Evolutionary conservation across 2,113 vertebrate genomes (phyloP).

Genomic region (Panurus biarmicus): DNA sequence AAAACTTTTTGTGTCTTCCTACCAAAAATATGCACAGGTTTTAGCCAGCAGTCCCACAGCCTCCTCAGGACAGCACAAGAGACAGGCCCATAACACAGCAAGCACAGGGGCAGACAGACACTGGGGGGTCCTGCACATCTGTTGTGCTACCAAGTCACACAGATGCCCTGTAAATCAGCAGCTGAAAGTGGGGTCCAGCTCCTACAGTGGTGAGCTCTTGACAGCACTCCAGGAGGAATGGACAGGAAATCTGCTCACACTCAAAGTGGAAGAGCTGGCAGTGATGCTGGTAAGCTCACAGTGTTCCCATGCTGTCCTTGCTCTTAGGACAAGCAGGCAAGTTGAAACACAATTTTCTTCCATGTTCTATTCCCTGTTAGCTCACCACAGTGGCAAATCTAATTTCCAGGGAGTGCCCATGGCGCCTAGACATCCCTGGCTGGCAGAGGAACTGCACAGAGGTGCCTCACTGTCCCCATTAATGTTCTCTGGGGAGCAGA

Average conservation of each 20-base stretch:
- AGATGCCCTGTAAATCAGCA: background rate
- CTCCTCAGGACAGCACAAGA: background rate
- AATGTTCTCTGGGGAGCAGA: background rate
- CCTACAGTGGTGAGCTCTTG: background rate
- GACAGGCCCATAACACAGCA: background rate
- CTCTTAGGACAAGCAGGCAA: background rate
- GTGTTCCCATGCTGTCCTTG: background rate
- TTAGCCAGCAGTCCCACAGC: background rate
- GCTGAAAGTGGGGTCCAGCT: background rate
- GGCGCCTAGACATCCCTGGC: background rate
- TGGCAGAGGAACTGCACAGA: background rate
- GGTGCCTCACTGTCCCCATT: background rate
- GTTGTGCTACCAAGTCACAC: background rate
- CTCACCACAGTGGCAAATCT: background rate
- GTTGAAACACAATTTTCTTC: background rate
- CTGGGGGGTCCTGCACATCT: background rate
- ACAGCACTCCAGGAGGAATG: background rate
- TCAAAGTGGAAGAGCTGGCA: background rate
- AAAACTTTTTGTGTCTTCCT: background rate
- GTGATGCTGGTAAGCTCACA: background rate
- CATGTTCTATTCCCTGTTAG: background rate
- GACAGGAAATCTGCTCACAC: background rate
- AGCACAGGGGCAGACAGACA: background rate
- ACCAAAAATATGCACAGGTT: background rate
- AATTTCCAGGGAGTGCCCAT: background rate